Conservation (phyloP, 2,888 invertebrate genomes). For the Thymelicus lineola region DNA sequence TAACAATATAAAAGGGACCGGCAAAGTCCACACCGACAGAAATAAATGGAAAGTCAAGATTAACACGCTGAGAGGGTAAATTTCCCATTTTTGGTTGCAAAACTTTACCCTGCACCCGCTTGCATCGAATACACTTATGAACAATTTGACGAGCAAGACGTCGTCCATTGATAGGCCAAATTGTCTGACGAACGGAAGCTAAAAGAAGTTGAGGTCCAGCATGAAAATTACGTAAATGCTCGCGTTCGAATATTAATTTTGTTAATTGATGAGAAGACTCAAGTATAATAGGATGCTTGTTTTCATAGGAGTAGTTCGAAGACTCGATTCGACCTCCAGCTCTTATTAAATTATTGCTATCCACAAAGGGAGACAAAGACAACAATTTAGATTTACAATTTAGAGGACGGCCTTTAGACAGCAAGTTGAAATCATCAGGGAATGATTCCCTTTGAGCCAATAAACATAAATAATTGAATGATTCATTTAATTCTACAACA, state of each 20-base stretch:
- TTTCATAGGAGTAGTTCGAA: not conserved
- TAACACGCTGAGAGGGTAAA: not conserved
- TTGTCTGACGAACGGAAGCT: not conserved
- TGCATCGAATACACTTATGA: conserved; percentile 12
- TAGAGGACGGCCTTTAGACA: not conserved
- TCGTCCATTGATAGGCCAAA: conserved; percentile 10
- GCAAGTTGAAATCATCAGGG: conserved; percentile 5
- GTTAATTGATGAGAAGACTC: not conserved
- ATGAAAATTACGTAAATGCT: conserved; percentile 1
- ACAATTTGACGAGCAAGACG: conserved; percentile 6
- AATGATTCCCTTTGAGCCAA: conserved; percentile 38
- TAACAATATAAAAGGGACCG: conserved; percentile 14
- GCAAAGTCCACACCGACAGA: conserved; percentile 15
- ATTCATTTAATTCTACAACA: too few relatives aligned
- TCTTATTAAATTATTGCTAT: conserved; percentile 7
- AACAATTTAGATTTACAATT: conserved; percentile 10
- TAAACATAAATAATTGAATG: not conserved
- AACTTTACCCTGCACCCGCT: conserved; percentile 5
- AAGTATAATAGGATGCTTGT: not conserved
- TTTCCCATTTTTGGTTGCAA: conserved; percentile 26
- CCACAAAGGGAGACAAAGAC: conserved; percentile 14
- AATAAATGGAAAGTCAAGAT: conserved; percentile 6
- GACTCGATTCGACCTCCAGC: not conserved
- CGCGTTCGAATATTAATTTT: not conserved
- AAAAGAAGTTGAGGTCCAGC: not conserved